phyloP scores from a whole-genome alignment of 2,797 vertebrate species.

The Champsocephalus gunnari region DNA sequence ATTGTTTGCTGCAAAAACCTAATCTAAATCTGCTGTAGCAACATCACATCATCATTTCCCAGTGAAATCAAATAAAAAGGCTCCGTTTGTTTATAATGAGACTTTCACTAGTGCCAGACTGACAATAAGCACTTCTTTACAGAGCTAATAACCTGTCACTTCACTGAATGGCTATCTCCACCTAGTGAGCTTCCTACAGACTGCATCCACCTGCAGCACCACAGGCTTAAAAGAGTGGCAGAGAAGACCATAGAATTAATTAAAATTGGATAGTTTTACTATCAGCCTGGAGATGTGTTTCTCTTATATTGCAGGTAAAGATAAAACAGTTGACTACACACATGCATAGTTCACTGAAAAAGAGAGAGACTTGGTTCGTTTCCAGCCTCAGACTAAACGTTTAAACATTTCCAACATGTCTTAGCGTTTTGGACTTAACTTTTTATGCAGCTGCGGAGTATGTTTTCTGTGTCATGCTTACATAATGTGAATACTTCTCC shows the following conservation, averaged over 20 bases:
- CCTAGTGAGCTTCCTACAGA: conserved; percentile 77
- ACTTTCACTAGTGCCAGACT: not conserved
- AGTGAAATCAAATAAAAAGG: conserved; percentile 13
- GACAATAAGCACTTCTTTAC: conserved; percentile 7
- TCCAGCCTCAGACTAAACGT: not conserved
- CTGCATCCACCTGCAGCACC: conserved; percentile 54
- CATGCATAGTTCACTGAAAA: not conserved
- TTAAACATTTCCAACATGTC: not conserved
- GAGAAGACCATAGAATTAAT: not conserved
- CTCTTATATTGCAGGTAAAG: not conserved
- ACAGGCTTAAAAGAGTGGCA: not conserved
- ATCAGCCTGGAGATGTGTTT: not conserved
- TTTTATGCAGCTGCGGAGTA: conserved; percentile 10
- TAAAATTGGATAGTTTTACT: not conserved
- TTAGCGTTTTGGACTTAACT: not conserved
- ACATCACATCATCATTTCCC: not conserved
- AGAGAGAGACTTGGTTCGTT: not conserved
- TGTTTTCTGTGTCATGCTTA: conserved; percentile 27
- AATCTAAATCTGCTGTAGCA: conserved; percentile 1
- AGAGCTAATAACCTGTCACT: conserved; percentile 11
- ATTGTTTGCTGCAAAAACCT: not conserved
- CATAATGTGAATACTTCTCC: conserved; percentile 9
- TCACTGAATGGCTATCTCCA: conserved; percentile 80
- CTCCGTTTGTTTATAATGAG: not conserved
- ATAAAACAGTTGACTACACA: not conserved